phyloP scores from a whole-genome alignment of 2,888 invertebrate genomes.

The Ennomos erosarius region DNA sequence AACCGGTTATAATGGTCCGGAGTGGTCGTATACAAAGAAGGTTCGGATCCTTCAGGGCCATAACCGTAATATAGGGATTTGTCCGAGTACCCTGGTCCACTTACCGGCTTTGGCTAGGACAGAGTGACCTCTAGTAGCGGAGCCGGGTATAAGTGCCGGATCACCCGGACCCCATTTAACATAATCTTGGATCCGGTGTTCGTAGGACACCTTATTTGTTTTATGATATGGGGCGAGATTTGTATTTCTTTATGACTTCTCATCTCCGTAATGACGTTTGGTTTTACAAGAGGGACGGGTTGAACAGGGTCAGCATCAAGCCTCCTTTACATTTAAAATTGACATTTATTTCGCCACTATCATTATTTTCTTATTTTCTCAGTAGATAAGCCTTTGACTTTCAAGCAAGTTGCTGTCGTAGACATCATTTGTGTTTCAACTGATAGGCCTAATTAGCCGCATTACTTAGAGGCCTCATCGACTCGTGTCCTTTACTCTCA shows the following conservation, averaged over 20 bases:
- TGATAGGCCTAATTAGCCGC: slow-evolving; percentile 7
- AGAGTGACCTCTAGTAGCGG: slow-evolving; percentile 56
- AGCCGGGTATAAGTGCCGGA: slow-evolving; percentile 64
- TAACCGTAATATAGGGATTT: slow-evolving; percentile 74
- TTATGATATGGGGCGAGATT: slow-evolving; percentile 38
- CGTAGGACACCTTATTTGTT: slow-evolving; percentile 42
- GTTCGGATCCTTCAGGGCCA: slow-evolving; percentile 59
- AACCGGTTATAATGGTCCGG: slow-evolving; percentile 55
- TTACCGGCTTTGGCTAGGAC: slow-evolving; percentile 67
- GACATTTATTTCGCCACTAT: too few relatives aligned
- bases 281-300: slow-evolving; percentile 18
- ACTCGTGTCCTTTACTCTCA: slow-evolving; percentile 16
- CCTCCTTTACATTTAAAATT: too few relatives aligned
- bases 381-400: too few relatives aligned
- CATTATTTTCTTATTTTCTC: too few relatives aligned
- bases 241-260: slow-evolving; percentile 34
- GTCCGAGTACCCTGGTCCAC: slow-evolving; percentile 68
- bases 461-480: slow-evolving; percentile 5
- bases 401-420: too few relatives aligned
- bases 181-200: slow-evolving; percentile 62
- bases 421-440: neutral
- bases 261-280: slow-evolving; percentile 19
- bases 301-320: too few relatives aligned
- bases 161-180: slow-evolving; percentile 65
- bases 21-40: slow-evolving; percentile 60